Conservation (phyloP, 2,888 invertebrate genomes). For the Hylaea fasciaria region DNA sequence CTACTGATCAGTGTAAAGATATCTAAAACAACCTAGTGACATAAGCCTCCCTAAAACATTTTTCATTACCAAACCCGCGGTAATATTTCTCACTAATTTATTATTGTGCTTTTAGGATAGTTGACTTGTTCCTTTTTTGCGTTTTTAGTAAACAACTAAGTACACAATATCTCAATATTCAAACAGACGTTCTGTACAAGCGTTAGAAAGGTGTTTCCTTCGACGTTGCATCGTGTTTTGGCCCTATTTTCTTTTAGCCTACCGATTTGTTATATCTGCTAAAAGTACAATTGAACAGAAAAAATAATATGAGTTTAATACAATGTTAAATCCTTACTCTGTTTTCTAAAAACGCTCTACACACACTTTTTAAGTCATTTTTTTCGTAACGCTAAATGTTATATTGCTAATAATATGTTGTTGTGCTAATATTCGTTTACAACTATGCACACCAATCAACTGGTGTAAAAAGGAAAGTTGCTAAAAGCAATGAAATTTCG, state of each 20-base stretch:
- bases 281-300: too few species aligned
- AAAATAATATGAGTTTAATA: too few species aligned
- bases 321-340: too few species aligned
- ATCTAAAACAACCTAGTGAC: slow-evolving; percentile 17
- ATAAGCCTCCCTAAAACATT: slow-evolving; percentile 10
- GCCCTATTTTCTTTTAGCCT: too few species aligned
- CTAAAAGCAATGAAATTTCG: not conserved
- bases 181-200: too few species aligned
- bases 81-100: slow-evolving; percentile 3
- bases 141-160: too few species aligned
- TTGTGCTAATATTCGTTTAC: not conserved
- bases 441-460: not conserved
- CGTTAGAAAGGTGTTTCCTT: too few species aligned
- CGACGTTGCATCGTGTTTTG: too few species aligned
- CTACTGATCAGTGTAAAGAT: slow-evolving; percentile 19
- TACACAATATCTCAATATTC: too few species aligned
- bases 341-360: too few species aligned
- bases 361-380: too few species aligned
- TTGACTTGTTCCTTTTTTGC: slow-evolving; percentile 4
- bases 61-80: not conserved
- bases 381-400: not conserved
- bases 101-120: slow-evolving; percentile 24
- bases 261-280: too few species aligned
- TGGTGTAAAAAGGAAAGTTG: not conserved
- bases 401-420: not conserved